Conservation (phyloP, 2,113 vertebrate species). For the Empidonax alnorum region DNA sequence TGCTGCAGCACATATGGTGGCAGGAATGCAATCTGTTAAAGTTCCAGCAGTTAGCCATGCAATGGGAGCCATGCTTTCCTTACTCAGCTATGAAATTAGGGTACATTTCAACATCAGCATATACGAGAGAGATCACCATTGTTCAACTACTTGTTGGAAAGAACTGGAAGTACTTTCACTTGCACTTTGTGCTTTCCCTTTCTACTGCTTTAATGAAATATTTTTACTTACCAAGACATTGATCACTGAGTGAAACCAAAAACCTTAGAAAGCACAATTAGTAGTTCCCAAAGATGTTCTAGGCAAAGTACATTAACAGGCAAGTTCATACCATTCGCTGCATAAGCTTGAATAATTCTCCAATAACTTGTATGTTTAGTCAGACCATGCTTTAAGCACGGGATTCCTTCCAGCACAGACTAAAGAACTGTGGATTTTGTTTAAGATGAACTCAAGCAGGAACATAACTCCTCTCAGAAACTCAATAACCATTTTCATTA, state of each 20-base stretch:
- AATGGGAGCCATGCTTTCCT: conserved; percentile 14
- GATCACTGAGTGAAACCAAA: not conserved
- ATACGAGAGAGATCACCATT: not conserved
- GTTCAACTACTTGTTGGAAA: not conserved
- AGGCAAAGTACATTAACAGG: not conserved
- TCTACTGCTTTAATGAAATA: not conserved
- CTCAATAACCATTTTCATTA: not conserved
- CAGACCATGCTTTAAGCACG: not conserved
- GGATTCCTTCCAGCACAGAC: not conserved
- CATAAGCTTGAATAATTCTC: not conserved
- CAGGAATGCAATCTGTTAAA: not conserved
- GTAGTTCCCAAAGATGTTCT: not conserved
- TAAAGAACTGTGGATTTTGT: not conserved
- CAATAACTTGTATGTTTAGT: not conserved
- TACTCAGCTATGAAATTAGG: not conserved
- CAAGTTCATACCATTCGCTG: not conserved
- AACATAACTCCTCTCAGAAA: not conserved
- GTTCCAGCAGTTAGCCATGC: not conserved
- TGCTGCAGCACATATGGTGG: not conserved
- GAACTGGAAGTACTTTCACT: not conserved
- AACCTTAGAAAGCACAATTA: not conserved
- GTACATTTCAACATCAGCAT: rapidly evolving
- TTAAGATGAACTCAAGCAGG: not conserved
- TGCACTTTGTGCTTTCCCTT: not conserved
- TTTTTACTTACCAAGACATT: not conserved